These are phyloP conservation scores for Helarctos malayanus DNA, from an alignment of 2,797 vertebrate species.

Conservation along the genomic window DNA sequence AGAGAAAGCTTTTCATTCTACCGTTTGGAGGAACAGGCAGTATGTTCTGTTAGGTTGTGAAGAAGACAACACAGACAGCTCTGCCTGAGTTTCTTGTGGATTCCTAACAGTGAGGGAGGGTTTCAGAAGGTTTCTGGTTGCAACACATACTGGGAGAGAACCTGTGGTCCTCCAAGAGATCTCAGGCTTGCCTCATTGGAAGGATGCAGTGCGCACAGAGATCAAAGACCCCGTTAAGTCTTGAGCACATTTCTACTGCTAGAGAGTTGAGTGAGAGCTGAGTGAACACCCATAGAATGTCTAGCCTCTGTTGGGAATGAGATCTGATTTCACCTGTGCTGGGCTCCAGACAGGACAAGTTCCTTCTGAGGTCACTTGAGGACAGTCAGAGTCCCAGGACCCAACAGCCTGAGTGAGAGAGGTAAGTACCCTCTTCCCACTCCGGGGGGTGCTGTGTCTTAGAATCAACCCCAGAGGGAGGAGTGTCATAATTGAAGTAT, in stretches of 20 bases:
- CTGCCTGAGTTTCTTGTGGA: background rate
- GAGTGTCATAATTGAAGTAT: background rate
- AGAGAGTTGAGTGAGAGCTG: background rate
- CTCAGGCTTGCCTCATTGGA: background rate
- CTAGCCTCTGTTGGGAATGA: background rate
- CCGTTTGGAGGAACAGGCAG: background rate
- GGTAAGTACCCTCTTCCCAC: background rate
- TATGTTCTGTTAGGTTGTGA: background rate
- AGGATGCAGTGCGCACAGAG: background rate
- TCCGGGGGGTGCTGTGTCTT: background rate
- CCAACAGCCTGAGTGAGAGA: background rate
- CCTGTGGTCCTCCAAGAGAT: background rate
- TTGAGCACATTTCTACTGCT: background rate
- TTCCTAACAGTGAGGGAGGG: background rate
- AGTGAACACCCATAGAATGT: background rate
- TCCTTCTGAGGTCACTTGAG: background rate
- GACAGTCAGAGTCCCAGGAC: background rate
- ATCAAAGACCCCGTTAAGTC: background rate
- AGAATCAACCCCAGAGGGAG: background rate
- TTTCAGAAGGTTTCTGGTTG: background rate
- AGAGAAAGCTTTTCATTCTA: background rate
- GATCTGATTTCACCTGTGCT: background rate
- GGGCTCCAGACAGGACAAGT: background rate
- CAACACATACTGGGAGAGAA: background rate
- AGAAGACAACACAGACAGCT: background rate